Base-by-base conservation (phyloP, 2,797 vertebrate genomes). In the Botia almorhae region DNA sequence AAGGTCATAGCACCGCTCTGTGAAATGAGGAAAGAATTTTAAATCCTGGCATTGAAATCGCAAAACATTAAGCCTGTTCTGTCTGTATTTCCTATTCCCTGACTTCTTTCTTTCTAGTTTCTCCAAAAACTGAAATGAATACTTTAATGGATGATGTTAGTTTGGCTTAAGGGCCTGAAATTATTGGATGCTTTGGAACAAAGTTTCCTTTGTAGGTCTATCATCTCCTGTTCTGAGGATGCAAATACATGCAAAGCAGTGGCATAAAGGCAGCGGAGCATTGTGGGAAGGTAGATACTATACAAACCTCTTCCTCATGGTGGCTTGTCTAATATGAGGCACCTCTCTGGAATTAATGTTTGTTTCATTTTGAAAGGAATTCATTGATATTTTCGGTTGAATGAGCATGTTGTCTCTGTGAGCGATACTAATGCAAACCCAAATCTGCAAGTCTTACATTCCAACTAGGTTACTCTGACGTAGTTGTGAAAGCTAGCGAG, bases 221-320 rank as follows among this genome's bases (percentile, higher is more conserved):
- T 60, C 29, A 14, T 60, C 26, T 33, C 16, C 61, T 17, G 29
- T 36, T 64, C 29, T 1, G 26, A 64, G 61, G 29, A 73, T 72
- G 48, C 69, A 80, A 73, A 80, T 60, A 2, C 69, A 72, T 80
- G 78, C 60, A 73, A 80, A 80, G n/a, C 77, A 64, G 69, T 53
- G 14, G 72, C 58, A 64, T n/a, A 46, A 29, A 46, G n/a, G 11
- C 69, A 26, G n/a, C 23, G n/a, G 5, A 39, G 58, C 67, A 70
- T 70, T 78, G 67, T 78, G n/a, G 7, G 39, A 55, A 61, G 19
- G 36, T 58, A 51, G 46, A 65, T 69, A 50, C 11, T 48, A 48
- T 58, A 61, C 43, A 70, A 61, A 70, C 23, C 43, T 43, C 7
- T 50, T 50, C 6, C 55, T 69, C 43, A 26, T 29, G 0, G 19